These are phyloP conservation scores for Allolobophora icterica DNA, from an alignment of 2,888 invertebrate species.

Conservation along the genomic window DNA sequence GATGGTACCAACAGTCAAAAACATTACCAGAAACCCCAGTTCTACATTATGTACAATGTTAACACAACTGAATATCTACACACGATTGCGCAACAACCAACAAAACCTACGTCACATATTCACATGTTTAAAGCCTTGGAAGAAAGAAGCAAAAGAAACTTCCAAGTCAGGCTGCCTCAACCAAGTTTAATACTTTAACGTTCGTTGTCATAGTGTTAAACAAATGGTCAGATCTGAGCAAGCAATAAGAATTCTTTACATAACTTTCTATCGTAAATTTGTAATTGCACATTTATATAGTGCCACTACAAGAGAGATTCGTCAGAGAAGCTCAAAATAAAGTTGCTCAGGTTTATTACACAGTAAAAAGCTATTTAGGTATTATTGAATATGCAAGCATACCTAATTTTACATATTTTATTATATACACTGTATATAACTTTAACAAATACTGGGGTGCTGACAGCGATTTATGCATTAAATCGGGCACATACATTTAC, in stretches of 20 bases:
- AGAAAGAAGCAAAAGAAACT: neutral
- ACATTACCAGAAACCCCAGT: neutral
- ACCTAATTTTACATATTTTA: neutral
- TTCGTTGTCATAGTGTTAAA: no score
- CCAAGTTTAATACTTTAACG: no score
- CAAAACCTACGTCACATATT: neutral
- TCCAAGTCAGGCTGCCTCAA: neutral
- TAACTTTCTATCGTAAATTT: neutral
- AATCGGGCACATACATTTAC: neutral
- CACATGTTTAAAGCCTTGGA: neutral
- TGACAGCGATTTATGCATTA: neutral
- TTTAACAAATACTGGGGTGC: neutral
- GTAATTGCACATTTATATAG: neutral
- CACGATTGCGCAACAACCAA: neutral
- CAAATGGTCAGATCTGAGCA: neutral
- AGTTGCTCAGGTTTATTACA: neutral
- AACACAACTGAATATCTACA: neutral
- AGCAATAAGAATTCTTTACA: neutral
- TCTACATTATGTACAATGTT: slow-evolving; percentile 1
- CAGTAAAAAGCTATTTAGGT: neutral
- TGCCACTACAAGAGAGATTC: neutral
- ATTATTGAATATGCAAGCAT: neutral
- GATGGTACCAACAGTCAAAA: neutral
- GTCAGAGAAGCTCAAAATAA: neutral
- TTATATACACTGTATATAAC: neutral